These are phyloP conservation scores for Garra rufa DNA, from an alignment of 2,113 vertebrate genomes.

Conservation along the genomic window DNA sequence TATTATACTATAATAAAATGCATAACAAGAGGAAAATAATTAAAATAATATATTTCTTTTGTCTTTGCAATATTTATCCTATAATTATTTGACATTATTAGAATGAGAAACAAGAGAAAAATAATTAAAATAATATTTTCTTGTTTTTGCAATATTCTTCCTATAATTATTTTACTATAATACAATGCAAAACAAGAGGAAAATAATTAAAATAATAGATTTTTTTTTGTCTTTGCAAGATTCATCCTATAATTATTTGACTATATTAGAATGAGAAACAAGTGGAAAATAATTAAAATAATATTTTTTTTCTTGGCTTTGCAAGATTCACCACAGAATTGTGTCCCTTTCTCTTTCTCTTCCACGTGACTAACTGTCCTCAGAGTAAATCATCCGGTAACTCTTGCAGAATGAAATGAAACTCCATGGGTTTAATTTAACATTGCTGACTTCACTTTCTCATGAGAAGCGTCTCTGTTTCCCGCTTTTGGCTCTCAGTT, in stretches of 20 bases:
- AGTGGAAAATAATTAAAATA: not conserved
- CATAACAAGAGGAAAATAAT: too few species aligned
- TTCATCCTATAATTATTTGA: not conserved
- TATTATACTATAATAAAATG: too few species aligned
- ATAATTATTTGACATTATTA: not conserved
- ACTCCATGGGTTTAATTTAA: not conserved
- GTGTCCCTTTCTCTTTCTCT: not conserved
- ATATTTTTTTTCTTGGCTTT: not conserved
- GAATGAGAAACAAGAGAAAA: not conserved
- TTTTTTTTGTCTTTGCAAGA: not conserved
- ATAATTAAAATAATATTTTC: not conserved
- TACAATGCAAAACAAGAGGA: not conserved
- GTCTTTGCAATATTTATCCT: too few species aligned
- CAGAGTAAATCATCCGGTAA: not conserved
- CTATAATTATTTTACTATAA: not conserved
- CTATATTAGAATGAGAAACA: not conserved
- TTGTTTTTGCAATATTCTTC: not conserved
- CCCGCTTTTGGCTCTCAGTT: not conserved
- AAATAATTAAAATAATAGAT: not conserved
- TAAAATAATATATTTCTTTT: too few species aligned
- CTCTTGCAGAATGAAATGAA: not conserved
- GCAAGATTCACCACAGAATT: not conserved
- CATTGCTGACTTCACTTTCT: not conserved
- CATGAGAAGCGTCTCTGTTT: not conserved
- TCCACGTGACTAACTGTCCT: not conserved